Percentiles rank a stretch among this genome's conserved stretches.
phyloP scores from a whole-genome alignment of 2,888 invertebrate genomes.

The Hyalella azteca region DNA sequence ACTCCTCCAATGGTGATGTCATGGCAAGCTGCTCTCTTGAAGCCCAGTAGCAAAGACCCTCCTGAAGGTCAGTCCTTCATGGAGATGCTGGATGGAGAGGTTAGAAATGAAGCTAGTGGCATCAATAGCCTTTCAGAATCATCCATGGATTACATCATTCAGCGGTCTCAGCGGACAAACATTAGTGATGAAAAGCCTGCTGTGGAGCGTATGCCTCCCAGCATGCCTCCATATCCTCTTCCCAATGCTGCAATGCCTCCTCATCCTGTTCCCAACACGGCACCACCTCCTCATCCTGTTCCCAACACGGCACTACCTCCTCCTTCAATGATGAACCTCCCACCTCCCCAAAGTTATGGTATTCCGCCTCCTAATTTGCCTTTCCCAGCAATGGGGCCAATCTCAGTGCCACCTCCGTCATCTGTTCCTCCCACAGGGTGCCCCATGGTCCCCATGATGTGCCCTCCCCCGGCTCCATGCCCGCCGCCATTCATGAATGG shows the following conservation, averaged over 20 bases:
- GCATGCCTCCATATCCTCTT: background rate
- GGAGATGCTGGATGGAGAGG: conserved; percentile 6
- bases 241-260: background rate
- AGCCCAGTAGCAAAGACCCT: background rate
- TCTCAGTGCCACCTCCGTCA: background rate
- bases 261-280: background rate
- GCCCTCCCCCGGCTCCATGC: background rate
- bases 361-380: background rate
- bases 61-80: conserved; percentile 11
- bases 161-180: too few species aligned
- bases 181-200: too few species aligned
- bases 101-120: background rate
- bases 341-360: background rate
- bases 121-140: background rate
- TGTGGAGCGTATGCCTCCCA: too few species aligned
- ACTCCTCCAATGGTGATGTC: background rate
- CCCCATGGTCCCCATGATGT: background rate
- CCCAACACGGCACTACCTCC: background rate
- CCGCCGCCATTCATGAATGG: conserved; percentile 4
- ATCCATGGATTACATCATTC: too few species aligned
- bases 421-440: background rate
- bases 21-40: conserved; percentile 14
- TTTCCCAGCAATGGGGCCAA: background rate
- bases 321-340: background rate
- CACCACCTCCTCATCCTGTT: background rate